Conservation (phyloP, 1,140 invertebrate genomes). For the Bradysia coprophila region DNA sequence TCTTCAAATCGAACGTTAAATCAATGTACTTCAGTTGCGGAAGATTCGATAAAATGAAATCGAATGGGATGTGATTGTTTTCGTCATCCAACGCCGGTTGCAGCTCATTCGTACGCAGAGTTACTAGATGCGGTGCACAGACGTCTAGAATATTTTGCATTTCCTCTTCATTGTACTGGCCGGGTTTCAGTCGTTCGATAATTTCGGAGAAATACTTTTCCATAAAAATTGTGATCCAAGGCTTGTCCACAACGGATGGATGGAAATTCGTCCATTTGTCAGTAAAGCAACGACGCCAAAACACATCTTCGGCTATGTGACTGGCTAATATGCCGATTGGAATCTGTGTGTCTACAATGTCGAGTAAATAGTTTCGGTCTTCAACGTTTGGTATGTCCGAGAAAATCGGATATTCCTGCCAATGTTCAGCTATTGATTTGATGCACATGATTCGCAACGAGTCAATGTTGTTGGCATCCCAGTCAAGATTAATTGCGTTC, state of each 20-base stretch:
- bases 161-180: constrained; percentile 23
- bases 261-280: constrained; percentile 16
- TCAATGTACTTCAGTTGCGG: constrained; percentile 20
- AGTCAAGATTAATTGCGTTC: constrained; percentile 10
- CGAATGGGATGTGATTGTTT: constrained; percentile 25
- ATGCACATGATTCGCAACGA: constrained; percentile 22
- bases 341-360: constrained; percentile 21
- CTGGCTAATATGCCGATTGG: constrained; percentile 19
- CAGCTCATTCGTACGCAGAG: constrained; percentile 18
- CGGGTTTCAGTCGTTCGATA: constrained; percentile 23
- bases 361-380: constrained; percentile 22
- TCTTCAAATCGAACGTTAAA: constrained; percentile 21
- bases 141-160: constrained; percentile 18
- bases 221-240: constrained; percentile 27
- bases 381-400: constrained; percentile 16
- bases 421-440: constrained; percentile 21
- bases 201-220: constrained; percentile 25
- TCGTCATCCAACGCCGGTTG: constrained; percentile 14
- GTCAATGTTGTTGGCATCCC: constrained; percentile 16
- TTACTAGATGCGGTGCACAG: constrained; percentile 20
- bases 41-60: constrained; percentile 22
- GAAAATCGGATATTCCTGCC: constrained; percentile 23
- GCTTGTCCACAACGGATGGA: neutral
- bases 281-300: constrained; percentile 22
- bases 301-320: constrained; percentile 23